A percentile compares a stretch with the other conserved stretches of the same genome.
These are phyloP conservation scores for Caenorhabditis sinica DNA, from an alignment of 2,888 invertebrate species.

Conservation along the genomic window DNA sequence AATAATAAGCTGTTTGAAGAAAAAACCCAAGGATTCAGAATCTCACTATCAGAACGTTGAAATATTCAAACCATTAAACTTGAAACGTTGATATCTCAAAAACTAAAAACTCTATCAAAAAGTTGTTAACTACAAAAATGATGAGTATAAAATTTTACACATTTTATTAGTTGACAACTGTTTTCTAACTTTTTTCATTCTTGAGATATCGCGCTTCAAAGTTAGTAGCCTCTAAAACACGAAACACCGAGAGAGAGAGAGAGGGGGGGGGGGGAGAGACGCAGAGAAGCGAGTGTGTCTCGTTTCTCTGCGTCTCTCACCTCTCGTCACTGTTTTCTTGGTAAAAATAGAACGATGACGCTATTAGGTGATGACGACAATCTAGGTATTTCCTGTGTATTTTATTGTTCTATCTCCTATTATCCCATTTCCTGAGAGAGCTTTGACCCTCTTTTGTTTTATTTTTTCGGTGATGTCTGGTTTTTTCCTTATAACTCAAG, in stretches of 20 bases:
- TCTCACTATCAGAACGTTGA: too few relatives aligned
- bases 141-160: not conserved
- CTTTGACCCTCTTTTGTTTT: too few relatives aligned
- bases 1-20: too few relatives aligned
- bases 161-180: not conserved
- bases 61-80: not conserved
- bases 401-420: not conserved
- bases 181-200: not conserved
- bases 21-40: too few relatives aligned
- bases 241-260: not conserved
- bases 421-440: not conserved
- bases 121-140: not conserved
- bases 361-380: too few relatives aligned
- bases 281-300: not conserved
- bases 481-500: too few relatives aligned
- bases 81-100: not conserved
- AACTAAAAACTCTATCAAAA: not conserved
- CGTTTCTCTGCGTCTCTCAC: not conserved
- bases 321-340: too few relatives aligned
- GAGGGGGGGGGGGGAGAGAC: not conserved
- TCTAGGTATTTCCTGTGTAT: too few relatives aligned
- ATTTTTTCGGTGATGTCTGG: too few relatives aligned
- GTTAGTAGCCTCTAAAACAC: too few relatives aligned
- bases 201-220: not conserved
- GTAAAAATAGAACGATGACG: too few relatives aligned